Evolutionary conservation across 2,888 invertebrate genomes (phyloP), one percentile per base, ranked within the genome.

Genomic region (Molorchus minor): DNA sequence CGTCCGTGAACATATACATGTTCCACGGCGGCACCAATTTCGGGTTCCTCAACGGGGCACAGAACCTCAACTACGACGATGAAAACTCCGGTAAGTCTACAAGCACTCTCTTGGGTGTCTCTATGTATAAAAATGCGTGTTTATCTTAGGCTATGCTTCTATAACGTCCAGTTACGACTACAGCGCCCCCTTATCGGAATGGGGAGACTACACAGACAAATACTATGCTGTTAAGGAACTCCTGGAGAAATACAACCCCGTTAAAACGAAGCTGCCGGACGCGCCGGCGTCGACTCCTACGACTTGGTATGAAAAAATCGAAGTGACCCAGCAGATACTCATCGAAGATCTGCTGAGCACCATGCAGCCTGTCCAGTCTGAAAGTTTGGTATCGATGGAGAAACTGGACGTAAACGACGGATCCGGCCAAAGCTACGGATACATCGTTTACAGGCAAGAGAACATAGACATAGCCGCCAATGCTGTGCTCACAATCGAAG

Each of bases 21-120:
- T 95, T 94, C 80, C 90, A 88, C 72, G 96, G 96, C 10, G 96
- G 96, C 46, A 92, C 92, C 0, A 95, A 93, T 75, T 93, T 90
- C 74, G 93, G 88, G 52, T 94, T 89, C 71, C 88, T 77, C 36
- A 79, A 76, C 58, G 79, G 79, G 20, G 72, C 67, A 13, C 71
- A 66, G n/a, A 66, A 62, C 46, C 47, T 55, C 19, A 61, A 65
- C 35, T 60, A 45, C 33, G 61, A 62, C 25, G 62, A 65, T 10
- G 36, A 47, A 1, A 61, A 67, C 40, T 44, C 62, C 36, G 64
- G 67, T 65, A 3, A 17, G 5, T 53, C 54, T 13, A n/a, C n/a
- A n/a, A n/a, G n/a, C n/a, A n/a, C n/a, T n/a, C n/a, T n/a, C n/a
- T n/a, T n/a, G n/a, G n/a, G n/a, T n/a, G n/a, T n/a, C n/a, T n/a